Evolutionary conservation across 1,140 invertebrate genomes (phyloP).

Genomic region (Drepana arcuata): DNA sequence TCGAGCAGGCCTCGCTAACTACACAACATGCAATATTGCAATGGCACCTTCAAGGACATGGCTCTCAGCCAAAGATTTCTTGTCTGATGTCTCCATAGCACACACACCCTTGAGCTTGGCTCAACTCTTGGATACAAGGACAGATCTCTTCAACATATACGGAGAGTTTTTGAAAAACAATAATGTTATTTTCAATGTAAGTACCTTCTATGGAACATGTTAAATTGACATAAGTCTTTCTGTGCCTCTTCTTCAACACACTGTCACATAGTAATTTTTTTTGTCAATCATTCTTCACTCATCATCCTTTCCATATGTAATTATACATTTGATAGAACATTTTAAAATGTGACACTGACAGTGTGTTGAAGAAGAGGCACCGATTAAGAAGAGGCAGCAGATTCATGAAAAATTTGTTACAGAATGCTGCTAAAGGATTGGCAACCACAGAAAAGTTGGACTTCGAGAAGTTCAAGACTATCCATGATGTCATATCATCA

Average conservation of each 20-base stretch:
- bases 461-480: slow-evolving; percentile 58
- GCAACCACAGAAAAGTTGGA: slow-evolving; percentile 56
- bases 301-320: no score
- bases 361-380: no score
- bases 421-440: slow-evolving; percentile 56
- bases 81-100: slow-evolving; percentile 57
- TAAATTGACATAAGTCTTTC: neutral
- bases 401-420: slow-evolving; percentile 16
- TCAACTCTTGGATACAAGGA: slow-evolving; percentile 33
- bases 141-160: slow-evolving; percentile 59
- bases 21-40: slow-evolving; percentile 43
- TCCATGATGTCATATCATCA: slow-evolving; percentile 49
- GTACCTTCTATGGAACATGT: no score
- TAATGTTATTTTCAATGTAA: slow-evolving; percentile 63
- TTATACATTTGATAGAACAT: no score
- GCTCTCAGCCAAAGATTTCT: slow-evolving; percentile 50
- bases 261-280: no score
- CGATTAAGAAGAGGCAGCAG: neutral
- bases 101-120: slow-evolving; percentile 57
- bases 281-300: no score
- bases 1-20: slow-evolving; percentile 27
- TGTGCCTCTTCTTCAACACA: neutral
- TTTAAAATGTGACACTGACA: no score
- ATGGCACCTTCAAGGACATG: slow-evolving; percentile 52
- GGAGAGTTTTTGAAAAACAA: slow-evolving; percentile 65